Percentiles rank a stretch among this genome's conserved stretches.
These are phyloP conservation scores for Apis florea DNA, from an alignment of 1,140 invertebrate species.

Conservation along the genomic window DNA sequence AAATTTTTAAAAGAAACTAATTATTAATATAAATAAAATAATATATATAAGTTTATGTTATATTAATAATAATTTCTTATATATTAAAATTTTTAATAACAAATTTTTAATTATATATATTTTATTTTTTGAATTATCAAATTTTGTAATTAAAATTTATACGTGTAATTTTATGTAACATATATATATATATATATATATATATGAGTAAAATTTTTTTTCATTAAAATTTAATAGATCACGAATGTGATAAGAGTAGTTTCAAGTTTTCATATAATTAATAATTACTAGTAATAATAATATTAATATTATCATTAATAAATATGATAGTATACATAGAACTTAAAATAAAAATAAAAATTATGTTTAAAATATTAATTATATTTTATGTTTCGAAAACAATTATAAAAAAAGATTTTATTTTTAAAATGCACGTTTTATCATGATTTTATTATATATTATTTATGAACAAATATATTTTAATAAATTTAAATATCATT, in stretches of 20 bases:
- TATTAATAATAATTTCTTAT: neutral
- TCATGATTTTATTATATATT: neutral
- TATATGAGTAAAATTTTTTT: constrained; percentile 31
- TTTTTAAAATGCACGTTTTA: neutral
- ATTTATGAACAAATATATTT: neutral
- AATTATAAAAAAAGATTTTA: neutral
- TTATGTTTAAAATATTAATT: neutral
- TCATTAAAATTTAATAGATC: constrained; percentile 15
- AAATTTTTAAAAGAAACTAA: neutral
- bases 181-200: too few species aligned
- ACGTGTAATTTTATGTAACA: neutral
- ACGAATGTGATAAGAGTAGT: neutral
- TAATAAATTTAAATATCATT: neutral
- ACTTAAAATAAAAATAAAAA: neutral
- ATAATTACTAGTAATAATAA: neutral
- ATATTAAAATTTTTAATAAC: too few species aligned
- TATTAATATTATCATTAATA: neutral
- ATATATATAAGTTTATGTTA: neutral
- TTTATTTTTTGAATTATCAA: neutral
- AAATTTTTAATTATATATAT: neutral
- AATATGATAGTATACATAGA: neutral
- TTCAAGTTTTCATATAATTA: neutral
- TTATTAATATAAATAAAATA: neutral
- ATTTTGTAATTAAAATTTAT: neutral
- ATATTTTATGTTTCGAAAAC: neutral